Percentiles rank a stretch among this genome's conserved stretches.
phyloP scores from a whole-genome alignment of 2,888 invertebrate species.

The Chesias legatella region DNA sequence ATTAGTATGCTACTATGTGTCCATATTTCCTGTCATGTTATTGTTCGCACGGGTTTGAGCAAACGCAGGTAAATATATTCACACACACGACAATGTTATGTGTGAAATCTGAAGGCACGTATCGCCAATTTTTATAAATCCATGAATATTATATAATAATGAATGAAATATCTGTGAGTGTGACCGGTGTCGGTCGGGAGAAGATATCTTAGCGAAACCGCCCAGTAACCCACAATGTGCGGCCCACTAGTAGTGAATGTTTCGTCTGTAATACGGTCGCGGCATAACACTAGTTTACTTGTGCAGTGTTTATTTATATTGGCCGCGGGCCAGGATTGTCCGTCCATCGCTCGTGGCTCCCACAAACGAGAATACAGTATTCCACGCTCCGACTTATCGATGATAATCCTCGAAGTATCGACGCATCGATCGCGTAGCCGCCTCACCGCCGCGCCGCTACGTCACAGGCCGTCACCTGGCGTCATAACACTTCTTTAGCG shows the following conservation, averaged over 20 bases:
- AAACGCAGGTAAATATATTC: slow-evolving; percentile 23
- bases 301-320: slow-evolving; percentile 79
- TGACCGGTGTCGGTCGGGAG: slow-evolving; percentile 1
- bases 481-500: slow-evolving; percentile 53
- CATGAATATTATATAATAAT: not conserved
- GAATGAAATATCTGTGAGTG: slow-evolving; percentile 3
- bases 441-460: slow-evolving; percentile 43
- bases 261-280: slow-evolving; percentile 78
- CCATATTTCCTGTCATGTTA: slow-evolving; percentile 29
- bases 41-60: slow-evolving; percentile 15
- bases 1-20: slow-evolving; percentile 27
- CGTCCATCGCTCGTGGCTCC: slow-evolving; percentile 60
- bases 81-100: slow-evolving; percentile 15
- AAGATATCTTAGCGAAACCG: slow-evolving; percentile 29
- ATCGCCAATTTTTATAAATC: not conserved
- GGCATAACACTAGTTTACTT: slow-evolving; percentile 80
- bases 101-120: not conserved
- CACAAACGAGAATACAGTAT: slow-evolving; percentile 64
- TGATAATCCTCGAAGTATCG: slow-evolving; percentile 49
- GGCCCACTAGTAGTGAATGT: slow-evolving; percentile 78
- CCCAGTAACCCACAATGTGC: slow-evolving; percentile 79
- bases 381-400: slow-evolving; percentile 65
- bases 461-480: slow-evolving; percentile 65
- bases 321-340: slow-evolving; percentile 71
- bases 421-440: slow-evolving; percentile 58